Percentiles rank a stretch among this genome's conserved stretches.
Evolutionary conservation across 2,113 vertebrate genomes (phyloP).

Genomic region (Sorex araneus): DNA sequence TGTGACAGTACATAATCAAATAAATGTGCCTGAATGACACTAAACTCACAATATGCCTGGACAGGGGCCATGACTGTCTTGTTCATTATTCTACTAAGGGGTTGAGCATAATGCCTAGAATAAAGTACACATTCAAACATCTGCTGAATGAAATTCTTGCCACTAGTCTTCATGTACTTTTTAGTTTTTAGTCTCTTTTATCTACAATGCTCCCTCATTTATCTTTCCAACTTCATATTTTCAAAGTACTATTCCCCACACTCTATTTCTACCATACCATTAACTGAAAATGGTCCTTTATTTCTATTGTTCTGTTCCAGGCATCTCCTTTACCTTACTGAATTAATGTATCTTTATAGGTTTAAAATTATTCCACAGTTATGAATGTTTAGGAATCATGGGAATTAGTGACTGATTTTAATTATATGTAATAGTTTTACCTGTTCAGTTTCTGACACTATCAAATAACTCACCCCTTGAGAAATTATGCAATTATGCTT

Average conservation of each 20-base stretch:
- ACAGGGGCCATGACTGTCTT: background rate
- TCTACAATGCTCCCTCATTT: background rate
- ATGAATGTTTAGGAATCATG: slow-evolving; percentile 29
- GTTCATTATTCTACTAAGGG: background rate
- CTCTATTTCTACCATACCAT: background rate
- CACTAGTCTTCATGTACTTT: background rate
- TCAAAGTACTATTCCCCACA: slow-evolving; percentile 42
- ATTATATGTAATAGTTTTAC: background rate
- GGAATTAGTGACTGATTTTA: background rate
- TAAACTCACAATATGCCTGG: background rate
- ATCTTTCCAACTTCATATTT: background rate
- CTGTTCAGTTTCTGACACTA: background rate
- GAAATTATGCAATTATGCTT: background rate
- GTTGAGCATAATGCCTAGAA: background rate
- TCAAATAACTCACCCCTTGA: slow-evolving; percentile 23
- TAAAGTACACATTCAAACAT: background rate
- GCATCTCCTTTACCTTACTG: no score
- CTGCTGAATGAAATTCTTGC: slow-evolving; percentile 49
- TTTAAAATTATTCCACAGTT: slow-evolving; percentile 43
- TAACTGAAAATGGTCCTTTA: slow-evolving; percentile 24
- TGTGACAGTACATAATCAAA: slow-evolving; percentile 9
- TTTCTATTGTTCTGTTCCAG: no score
- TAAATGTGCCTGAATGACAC: background rate
- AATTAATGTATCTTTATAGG: background rate
- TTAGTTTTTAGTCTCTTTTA: no score